A percentile compares a stretch with the other conserved stretches of the same genome.
phyloP scores from a whole-genome alignment of 2,113 vertebrate species.

The Dendropsophus ebraccatus region DNA sequence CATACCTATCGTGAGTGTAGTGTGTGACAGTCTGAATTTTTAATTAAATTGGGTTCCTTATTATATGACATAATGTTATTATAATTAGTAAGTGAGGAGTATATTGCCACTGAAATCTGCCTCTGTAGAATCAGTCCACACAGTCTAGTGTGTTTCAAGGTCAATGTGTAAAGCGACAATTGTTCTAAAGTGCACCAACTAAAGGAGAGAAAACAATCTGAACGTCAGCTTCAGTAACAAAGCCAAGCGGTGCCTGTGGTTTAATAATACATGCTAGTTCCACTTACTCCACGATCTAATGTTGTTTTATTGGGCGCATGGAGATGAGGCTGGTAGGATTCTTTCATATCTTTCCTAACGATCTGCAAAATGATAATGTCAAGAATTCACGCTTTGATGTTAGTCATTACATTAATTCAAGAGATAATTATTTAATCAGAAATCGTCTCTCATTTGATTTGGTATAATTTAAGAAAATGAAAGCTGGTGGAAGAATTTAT shows the following conservation, averaged over 20 bases:
- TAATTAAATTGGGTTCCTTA: too few relatives aligned
- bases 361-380: conserved; percentile 49
- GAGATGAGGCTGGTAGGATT: conserved; percentile 30
- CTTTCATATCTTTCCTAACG: conserved; percentile 20
- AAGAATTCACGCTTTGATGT: conserved; percentile 45
- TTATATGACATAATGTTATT: too few relatives aligned
- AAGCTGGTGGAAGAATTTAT: conserved; percentile 13
- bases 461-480: conserved; percentile 25
- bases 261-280: conserved; percentile 5
- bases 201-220: background rate
- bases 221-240: background rate
- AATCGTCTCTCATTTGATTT: conserved; percentile 44
- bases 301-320: conserved; percentile 6
- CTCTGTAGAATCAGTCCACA: background rate
- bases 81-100: too few relatives aligned
- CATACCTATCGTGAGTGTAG: too few relatives aligned
- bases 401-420: conserved; percentile 57
- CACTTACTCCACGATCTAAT: conserved; percentile 9
- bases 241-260: background rate
- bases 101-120: too few relatives aligned
- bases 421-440: conserved; percentile 53
- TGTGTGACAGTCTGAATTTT: too few relatives aligned
- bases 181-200: background rate
- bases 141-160: background rate
- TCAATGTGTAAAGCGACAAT: background rate